Percentiles rank a stretch among this genome's conserved stretches.
These are phyloP conservation scores for Coreius guichenoti DNA, from an alignment of 2,797 vertebrate genomes.

Conservation along the genomic window DNA sequence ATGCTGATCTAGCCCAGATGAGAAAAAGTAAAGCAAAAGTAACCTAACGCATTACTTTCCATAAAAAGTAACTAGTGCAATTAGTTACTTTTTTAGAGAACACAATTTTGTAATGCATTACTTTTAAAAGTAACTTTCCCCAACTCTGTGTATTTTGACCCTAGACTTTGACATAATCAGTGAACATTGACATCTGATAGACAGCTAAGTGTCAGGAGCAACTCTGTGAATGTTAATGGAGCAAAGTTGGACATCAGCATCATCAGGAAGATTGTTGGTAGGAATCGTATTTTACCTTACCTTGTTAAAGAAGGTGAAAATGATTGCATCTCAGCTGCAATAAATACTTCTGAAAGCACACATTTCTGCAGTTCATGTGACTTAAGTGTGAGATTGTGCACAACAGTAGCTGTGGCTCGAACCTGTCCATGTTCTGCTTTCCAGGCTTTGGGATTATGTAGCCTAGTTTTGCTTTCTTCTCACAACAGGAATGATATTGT, in stretches of 20 bases:
- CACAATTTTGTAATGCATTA: not conserved
- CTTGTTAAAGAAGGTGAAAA: conserved; percentile 1
- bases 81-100: not conserved
- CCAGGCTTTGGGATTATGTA: not conserved
- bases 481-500: not conserved
- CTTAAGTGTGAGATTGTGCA: not conserved
- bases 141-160: not conserved
- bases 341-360: not conserved
- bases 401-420: not conserved
- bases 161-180: not conserved
- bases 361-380: not conserved
- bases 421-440: not conserved
- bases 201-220: not conserved
- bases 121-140: not conserved
- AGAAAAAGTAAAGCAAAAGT: not conserved
- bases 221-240: not conserved
- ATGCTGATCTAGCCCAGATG: not conserved
- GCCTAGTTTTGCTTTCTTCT: not conserved
- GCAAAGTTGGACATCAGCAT: not conserved
- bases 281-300: not conserved
- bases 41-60: not conserved
- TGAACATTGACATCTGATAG: not conserved
- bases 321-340: not conserved
- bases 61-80: not conserved
- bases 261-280: not conserved